Percentiles rank a stretch among this genome's conserved stretches.
These are phyloP conservation scores for Thunnus maccoyii DNA, from an alignment of 2,113 vertebrate species.

Conservation along the genomic window DNA sequence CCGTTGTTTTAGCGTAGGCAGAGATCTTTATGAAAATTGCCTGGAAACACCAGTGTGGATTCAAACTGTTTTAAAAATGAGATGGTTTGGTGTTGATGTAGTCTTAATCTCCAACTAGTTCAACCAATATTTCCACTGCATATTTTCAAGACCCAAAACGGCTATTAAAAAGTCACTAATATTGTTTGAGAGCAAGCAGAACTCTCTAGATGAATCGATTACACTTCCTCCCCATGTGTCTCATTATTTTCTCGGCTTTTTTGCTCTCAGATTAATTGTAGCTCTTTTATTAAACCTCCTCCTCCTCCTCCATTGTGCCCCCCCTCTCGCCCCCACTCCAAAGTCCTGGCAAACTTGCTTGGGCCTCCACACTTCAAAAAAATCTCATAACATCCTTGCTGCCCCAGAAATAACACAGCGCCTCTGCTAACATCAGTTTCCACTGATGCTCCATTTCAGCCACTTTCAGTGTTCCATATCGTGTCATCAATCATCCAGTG, in stretches of 20 bases:
- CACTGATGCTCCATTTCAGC: neutral
- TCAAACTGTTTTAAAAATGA: neutral
- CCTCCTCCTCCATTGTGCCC: neutral
- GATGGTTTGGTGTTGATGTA: too few relatives aligned
- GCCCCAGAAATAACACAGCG: neutral
- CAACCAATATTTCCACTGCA: neutral
- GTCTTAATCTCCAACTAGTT: neutral
- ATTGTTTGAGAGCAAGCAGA: neutral
- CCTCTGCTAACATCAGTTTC: slow-evolving; percentile 28
- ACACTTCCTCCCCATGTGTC: neutral
- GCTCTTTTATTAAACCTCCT: slow-evolving; percentile 2
- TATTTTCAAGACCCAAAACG: neutral
- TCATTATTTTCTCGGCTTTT: neutral
- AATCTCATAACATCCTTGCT: slow-evolving; percentile 2
- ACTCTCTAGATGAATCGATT: neutral
- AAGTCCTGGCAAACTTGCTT: neutral
- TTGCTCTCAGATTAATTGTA: neutral
- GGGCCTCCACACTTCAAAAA: neutral
- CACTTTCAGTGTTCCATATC: slow-evolving; percentile 25
- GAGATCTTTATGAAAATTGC: neutral
- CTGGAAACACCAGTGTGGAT: neutral
- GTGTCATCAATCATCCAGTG: slow-evolving; percentile 25
- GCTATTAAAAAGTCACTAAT: too few relatives aligned
- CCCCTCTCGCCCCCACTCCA: too few relatives aligned
- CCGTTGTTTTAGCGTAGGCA: neutral